Evolutionary conservation across 2,113 vertebrate genomes (phyloP), one percentile per base, ranked within the genome.

Genomic region (Piliocolobus tephrosceles): DNA sequence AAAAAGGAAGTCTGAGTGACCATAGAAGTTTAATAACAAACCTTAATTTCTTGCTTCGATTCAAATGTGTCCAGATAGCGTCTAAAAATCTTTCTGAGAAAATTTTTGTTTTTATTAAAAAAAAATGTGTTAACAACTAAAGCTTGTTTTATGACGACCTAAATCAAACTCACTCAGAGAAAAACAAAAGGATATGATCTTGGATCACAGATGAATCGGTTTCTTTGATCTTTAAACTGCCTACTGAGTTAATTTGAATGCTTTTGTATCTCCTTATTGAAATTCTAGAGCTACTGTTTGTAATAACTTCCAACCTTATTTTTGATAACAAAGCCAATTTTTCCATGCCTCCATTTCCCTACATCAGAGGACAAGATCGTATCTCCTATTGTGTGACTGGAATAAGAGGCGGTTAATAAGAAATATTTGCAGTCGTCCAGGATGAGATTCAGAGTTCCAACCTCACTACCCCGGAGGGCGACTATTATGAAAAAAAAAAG

Each of bases 71-170:
- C 27, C 30, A 92, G 17, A 82, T 55, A 88, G 1, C 32, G 0
- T 73, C 8, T 73, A 89, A 57, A 76, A 64, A 40, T 61, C 0
- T 85, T 95, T 47, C 8, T 66, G 66, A 52, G 16, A 30, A 76
- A 76, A 50, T 40, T 57, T 93, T 75, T 79, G 17, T 20, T 95
- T 57, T 87, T 47, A 47, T 92, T 87, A 58, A 87, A 76, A 87
- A 76, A 55, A 78, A 93, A 90, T 23, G 5, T 57, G 23, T 50
- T 80, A 52, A 90, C 4, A n/a, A 20, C 57, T 73, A 50, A 79
- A 43, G 0, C 16, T 47, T 68, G 6, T 64, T 86, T 61, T 86
- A 95, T 45, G 6, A 88, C 1, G 38, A 90, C 4, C 13, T 76
- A 58, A 88, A 52, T 17, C 7, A 47, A 93, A 88, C 40, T 73